Conservation (phyloP, 2,888 invertebrate species). For the Azorinus chamasolen region DNA sequence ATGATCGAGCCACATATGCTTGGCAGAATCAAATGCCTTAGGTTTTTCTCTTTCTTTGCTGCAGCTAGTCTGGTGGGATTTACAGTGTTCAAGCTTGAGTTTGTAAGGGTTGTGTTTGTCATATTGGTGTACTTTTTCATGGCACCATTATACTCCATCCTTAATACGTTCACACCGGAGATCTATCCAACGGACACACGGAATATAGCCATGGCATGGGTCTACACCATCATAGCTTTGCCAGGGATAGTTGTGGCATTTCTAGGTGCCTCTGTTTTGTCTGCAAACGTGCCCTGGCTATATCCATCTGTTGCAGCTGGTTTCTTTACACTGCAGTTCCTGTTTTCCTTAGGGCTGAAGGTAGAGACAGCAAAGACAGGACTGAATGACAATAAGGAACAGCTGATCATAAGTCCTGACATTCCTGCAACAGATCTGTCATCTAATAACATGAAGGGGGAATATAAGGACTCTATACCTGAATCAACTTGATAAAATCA, state of each 20-base stretch:
- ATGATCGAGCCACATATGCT: conserved; percentile 77
- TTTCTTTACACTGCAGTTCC: conserved; percentile 74
- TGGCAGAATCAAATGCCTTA: conserved; percentile 78
- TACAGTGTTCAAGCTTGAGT: conserved; percentile 71
- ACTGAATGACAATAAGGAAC: conserved; percentile 62
- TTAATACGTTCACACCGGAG: conserved; percentile 81
- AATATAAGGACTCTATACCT: no score
- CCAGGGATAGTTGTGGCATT: conserved; percentile 78
- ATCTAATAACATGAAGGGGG: no score
- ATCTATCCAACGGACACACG: conserved; percentile 77
- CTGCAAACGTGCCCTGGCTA: conserved; percentile 73
- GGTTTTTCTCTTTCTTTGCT: conserved; percentile 75
- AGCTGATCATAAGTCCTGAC: no score
- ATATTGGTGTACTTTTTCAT: conserved; percentile 80
- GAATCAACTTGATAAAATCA: no score
- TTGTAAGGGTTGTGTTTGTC: conserved; percentile 74
- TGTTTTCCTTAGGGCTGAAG: conserved; percentile 70
- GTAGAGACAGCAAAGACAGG: conserved; percentile 74
- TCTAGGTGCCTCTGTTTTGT: conserved; percentile 75
- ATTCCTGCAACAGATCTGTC: no score
- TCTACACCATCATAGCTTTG: conserved; percentile 76
- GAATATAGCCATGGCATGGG: conserved; percentile 79
- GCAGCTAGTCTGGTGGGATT: conserved; percentile 70
- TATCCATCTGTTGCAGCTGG: conserved; percentile 78
- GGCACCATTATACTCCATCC: conserved; percentile 81